phyloP scores from a whole-genome alignment of 2,113 vertebrate species.

The Bos taurus region DNA sequence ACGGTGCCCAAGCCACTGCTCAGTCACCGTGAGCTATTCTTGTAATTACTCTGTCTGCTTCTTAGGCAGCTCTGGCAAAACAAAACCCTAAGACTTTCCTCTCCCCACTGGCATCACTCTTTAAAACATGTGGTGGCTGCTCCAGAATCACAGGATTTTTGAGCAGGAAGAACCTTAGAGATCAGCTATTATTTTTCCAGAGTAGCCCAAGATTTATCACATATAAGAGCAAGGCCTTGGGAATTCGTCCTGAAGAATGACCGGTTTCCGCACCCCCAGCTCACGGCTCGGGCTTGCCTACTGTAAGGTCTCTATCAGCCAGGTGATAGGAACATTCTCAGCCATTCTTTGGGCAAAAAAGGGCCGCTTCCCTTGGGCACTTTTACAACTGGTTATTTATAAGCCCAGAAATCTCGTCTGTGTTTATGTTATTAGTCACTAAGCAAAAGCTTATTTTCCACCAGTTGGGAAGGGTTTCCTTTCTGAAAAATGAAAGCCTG shows the following conservation, averaged over 20 bases:
- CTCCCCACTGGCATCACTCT: accelerated
- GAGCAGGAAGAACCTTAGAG: not conserved
- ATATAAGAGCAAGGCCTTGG: not conserved
- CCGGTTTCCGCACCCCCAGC: not conserved
- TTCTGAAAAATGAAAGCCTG: constrained; percentile 70
- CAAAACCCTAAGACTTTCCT: not conserved
- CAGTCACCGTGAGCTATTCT: not conserved
- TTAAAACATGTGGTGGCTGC: not conserved
- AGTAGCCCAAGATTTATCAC: not conserved
- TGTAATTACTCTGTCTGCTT: not conserved
- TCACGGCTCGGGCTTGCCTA: not conserved
- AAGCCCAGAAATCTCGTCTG: constrained; percentile 70
- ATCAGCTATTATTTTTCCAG: constrained; percentile 6
- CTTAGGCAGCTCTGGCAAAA: not conserved
- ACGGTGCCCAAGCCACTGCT: not conserved
- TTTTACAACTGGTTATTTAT: constrained; percentile 70
- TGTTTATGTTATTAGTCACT: constrained; percentile 75
- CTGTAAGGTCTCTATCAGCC: not conserved
- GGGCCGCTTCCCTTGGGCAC: constrained; percentile 51
- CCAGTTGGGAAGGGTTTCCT: constrained; percentile 72
- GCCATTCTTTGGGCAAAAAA: constrained; percentile 50
- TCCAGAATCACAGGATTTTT: not conserved
- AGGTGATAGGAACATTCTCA: not conserved
- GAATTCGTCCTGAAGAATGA: not conserved
- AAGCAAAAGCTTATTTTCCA: constrained; percentile 73